Evolutionary conservation across 1,140 invertebrate genomes (phyloP).

Genomic region (Diplogasteroides magnus): DNA sequence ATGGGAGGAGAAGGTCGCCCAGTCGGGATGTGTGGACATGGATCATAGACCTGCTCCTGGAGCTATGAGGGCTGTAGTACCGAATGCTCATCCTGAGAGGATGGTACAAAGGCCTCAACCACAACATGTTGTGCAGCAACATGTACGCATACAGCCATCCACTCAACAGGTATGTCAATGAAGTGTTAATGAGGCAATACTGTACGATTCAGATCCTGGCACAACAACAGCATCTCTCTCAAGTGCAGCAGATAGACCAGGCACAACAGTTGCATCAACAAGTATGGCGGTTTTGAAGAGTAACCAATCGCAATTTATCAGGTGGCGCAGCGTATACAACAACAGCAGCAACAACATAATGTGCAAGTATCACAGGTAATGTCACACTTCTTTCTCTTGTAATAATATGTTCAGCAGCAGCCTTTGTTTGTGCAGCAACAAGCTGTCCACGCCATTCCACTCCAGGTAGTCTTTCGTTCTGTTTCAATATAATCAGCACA

Average conservation of each 20-base stretch:
- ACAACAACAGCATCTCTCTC: neutral
- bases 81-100: no score
- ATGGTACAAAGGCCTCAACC: neutral
- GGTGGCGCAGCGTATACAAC: neutral
- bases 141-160: neutral
- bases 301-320: neutral
- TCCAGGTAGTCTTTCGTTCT: neutral
- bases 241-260: neutral
- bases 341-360: neutral
- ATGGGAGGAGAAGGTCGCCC: conserved; percentile 48
- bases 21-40: conserved; percentile 48
- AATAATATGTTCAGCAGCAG: neutral
- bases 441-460: neutral
- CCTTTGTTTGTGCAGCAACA: neutral
- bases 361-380: no score
- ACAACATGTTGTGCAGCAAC: neutral
- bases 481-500: no score
- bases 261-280: conserved; percentile 8
- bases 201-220: neutral
- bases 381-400: no score
- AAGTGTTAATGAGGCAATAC: no score
- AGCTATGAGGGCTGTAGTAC: conserved; percentile 7
- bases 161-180: neutral
- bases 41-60: conserved; percentile 28
- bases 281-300: neutral